A percentile compares a stretch with the other conserved stretches of the same genome.
These are phyloP conservation scores for Balanococcus diminutus DNA, from an alignment of 2,888 invertebrate species.

Conservation along the genomic window DNA sequence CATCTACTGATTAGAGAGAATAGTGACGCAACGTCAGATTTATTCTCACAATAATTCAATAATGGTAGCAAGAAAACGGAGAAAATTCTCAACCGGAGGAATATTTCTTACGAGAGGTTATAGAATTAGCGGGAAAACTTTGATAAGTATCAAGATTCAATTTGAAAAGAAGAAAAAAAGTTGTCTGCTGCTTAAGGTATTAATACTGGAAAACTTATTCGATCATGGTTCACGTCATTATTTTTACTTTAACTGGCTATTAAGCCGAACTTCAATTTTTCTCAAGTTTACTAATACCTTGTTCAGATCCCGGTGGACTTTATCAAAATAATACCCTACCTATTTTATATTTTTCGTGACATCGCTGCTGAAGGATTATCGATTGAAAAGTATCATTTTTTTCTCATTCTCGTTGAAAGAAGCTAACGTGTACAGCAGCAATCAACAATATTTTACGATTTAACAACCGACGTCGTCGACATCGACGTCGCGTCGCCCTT, in stretches of 20 bases:
- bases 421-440: background rate
- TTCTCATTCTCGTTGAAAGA: background rate
- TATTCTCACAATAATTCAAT: background rate
- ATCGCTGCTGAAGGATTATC: background rate
- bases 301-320: background rate
- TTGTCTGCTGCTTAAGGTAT: conserved; percentile 17
- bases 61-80: background rate
- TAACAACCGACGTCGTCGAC: background rate
- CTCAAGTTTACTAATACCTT: background rate
- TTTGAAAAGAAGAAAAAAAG: background rate
- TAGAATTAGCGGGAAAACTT: conserved; percentile 8
- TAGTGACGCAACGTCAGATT: background rate
- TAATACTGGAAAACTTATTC: conserved; percentile 1
- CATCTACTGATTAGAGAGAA: background rate
- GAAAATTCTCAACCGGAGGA: background rate
- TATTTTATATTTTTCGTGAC: background rate
- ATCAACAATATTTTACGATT: background rate
- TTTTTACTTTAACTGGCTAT: conserved; percentile 27
- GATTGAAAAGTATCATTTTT: background rate
- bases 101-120: background rate
- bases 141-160: background rate
- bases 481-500: background rate
- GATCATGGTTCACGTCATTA: conserved; percentile 4
- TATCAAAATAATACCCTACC: conserved; percentile 6
- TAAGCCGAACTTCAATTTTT: conserved; percentile 19